Percentiles rank a stretch among this genome's conserved stretches.
phyloP scores from a whole-genome alignment of 2,797 vertebrate species.

The Melopsittacus undulatus region DNA sequence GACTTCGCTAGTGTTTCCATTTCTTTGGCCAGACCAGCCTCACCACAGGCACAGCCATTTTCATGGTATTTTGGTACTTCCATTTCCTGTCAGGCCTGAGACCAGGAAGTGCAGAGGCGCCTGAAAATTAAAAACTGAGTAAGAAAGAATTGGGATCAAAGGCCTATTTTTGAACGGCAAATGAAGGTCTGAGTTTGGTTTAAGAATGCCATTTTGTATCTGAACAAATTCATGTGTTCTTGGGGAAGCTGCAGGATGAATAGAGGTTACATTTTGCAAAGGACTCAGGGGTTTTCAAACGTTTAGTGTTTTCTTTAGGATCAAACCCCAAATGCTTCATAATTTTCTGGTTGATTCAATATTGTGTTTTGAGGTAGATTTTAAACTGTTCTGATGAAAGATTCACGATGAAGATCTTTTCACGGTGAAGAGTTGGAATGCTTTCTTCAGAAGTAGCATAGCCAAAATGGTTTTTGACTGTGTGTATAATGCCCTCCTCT shows the following conservation, averaged over 20 bases:
- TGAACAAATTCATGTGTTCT: neutral
- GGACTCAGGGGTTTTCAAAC: neutral
- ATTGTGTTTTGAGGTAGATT: neutral
- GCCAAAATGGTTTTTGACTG: neutral
- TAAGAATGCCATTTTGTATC: neutral
- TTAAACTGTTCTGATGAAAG: neutral
- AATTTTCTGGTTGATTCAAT: neutral
- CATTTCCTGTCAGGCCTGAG: slow-evolving; percentile 38
- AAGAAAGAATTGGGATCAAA: neutral
- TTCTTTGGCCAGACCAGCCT: slow-evolving; percentile 52
- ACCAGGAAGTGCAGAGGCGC: slow-evolving; percentile 16
- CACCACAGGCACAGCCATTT: slow-evolving; percentile 44
- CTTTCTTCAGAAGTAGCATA: neutral
- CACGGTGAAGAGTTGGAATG: neutral
- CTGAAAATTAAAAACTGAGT: slow-evolving; percentile 39
- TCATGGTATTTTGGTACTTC: slow-evolving; percentile 30
- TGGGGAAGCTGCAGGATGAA: neutral
- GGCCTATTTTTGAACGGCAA: neutral
- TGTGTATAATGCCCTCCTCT: neutral
- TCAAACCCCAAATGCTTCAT: neutral
- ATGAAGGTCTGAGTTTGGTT: neutral
- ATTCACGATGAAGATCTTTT: neutral
- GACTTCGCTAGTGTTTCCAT: slow-evolving; percentile 36
- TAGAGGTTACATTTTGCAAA: neutral
- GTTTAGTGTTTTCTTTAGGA: neutral